Evolutionary conservation across 2,888 invertebrate species (phyloP).

Genomic region (Hofmannophila pseudospretella): DNA sequence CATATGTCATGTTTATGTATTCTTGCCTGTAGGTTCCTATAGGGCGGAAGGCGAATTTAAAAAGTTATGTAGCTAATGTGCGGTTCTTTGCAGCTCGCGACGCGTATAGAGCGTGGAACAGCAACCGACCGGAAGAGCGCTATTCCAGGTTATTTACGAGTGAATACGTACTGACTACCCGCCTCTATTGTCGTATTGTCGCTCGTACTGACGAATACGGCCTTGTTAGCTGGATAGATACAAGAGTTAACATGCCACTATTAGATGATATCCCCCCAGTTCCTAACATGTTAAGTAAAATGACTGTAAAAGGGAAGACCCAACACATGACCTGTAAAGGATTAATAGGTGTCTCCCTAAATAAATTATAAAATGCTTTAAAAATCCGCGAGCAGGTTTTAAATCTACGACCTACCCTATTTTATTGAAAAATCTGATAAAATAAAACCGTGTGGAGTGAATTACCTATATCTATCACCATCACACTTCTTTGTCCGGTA

Average conservation of each 20-base stretch:
- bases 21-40: too few relatives aligned
- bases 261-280: too few relatives aligned
- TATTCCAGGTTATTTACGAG: slow-evolving; percentile 50
- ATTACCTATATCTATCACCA: slow-evolving; percentile 2
- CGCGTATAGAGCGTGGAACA: slow-evolving; percentile 13
- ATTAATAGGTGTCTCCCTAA: too few relatives aligned
- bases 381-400: too few relatives aligned
- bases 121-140: slow-evolving; percentile 40
- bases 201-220: slow-evolving; percentile 26
- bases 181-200: slow-evolving; percentile 37
- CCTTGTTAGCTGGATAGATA: slow-evolving; percentile 6
- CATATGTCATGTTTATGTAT: too few relatives aligned
- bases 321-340: too few relatives aligned
- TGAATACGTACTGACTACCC: slow-evolving; percentile 30
- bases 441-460: background rate
- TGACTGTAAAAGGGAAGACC: too few relatives aligned
- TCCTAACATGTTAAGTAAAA: too few relatives aligned
- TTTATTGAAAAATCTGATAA: too few relatives aligned
- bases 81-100: slow-evolving; percentile 5
- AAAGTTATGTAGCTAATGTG: background rate
- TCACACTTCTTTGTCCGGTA: slow-evolving; percentile 1
- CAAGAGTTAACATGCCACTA: background rate
- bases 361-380: too few relatives aligned
- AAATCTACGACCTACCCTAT: too few relatives aligned
- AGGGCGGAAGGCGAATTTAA: too few relatives aligned